Evolutionary conservation across 2,888 invertebrate genomes (phyloP).

Genomic region (Cremastinae sp.): DNA sequence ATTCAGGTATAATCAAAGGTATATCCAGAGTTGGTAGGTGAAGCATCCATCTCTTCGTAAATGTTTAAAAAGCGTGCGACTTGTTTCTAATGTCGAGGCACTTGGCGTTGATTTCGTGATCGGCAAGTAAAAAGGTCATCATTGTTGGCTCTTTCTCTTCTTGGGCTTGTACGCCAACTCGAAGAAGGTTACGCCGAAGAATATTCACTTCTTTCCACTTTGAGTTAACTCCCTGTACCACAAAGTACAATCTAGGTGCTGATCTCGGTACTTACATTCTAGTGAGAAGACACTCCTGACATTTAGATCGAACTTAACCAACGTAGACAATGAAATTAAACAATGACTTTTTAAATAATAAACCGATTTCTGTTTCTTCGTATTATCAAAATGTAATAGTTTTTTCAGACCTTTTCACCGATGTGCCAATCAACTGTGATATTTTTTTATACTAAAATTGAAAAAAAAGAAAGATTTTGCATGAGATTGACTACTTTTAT

Average conservation of each 20-base stretch:
- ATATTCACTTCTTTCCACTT: conserved; percentile 51
- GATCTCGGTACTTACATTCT: conserved; percentile 56
- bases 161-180: conserved; percentile 28
- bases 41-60: background rate
- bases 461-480: background rate
- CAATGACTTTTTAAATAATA: conserved; percentile 26
- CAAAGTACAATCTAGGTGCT: conserved; percentile 47
- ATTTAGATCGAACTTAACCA: conserved; percentile 48
- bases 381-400: background rate
- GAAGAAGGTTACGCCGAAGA: conserved; percentile 62
- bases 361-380: conserved; percentile 10
- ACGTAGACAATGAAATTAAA: conserved; percentile 38
- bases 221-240: conserved; percentile 18
- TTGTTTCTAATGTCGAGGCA: conserved; percentile 3
- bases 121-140: conserved; percentile 63
- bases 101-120: conserved; percentile 53
- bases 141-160: conserved; percentile 33
- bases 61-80: conserved; percentile 3
- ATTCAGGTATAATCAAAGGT: background rate
- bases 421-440: too few relatives aligned
- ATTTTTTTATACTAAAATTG: background rate
- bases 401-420: too few relatives aligned
- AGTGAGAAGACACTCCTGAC: conserved; percentile 48
- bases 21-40: background rate
- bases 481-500: too few relatives aligned